A percentile compares a stretch with the other conserved stretches of the same genome.
These are phyloP conservation scores for Seriola rivoliana DNA, from an alignment of 2,113 vertebrate species.

Conservation along the genomic window DNA sequence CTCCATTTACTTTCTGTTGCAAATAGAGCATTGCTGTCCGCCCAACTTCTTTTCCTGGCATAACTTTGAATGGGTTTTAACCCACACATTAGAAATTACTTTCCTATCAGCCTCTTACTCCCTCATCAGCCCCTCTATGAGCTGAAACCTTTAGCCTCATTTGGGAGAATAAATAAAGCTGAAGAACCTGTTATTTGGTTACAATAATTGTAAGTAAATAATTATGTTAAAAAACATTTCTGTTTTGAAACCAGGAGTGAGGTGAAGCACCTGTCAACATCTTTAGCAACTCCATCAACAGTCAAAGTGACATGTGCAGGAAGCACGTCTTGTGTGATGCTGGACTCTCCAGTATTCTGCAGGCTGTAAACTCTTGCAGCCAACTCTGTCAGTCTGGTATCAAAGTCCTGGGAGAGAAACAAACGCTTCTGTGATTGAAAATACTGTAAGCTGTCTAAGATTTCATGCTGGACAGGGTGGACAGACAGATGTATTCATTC, in stretches of 20 bases:
- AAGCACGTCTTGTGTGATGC: not conserved
- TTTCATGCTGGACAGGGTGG: not conserved
- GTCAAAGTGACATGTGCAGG: constrained; percentile 26
- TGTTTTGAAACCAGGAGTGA: not conserved
- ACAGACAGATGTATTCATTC: not conserved
- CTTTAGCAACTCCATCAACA: constrained; percentile 26
- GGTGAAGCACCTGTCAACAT: constrained; percentile 53
- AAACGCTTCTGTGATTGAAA: not conserved
- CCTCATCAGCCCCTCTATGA: not conserved
- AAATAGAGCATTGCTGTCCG: not conserved
- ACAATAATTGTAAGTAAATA: no score
- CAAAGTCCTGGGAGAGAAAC: constrained; percentile 48
- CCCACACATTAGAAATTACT: not conserved
- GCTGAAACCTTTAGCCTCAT: not conserved
- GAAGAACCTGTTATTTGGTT: no score
- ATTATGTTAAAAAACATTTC: no score
- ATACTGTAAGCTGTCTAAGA: not conserved
- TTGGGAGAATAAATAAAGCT: not conserved
- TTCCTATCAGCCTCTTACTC: no score
- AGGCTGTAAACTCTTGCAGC: constrained; percentile 22
- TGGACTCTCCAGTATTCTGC: constrained; percentile 23
- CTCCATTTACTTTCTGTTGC: not conserved
- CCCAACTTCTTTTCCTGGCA: not conserved
- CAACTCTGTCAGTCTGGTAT: constrained; percentile 31
- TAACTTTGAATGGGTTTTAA: not conserved